Base-by-base conservation (phyloP, 2,113 vertebrate genomes). In the Amphiprion ocellaris region DNA sequence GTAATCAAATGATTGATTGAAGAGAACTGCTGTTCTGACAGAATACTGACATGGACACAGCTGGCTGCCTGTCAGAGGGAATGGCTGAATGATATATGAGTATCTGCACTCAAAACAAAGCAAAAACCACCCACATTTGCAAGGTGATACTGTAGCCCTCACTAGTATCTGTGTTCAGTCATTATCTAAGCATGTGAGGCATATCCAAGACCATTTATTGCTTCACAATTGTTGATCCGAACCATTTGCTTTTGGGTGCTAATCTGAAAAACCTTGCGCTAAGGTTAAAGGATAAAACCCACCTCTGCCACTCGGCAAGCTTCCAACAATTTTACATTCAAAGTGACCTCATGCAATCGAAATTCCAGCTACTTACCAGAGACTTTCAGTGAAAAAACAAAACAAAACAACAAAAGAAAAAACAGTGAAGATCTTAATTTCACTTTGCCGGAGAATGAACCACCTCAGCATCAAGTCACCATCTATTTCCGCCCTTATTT, bases 1-100 rank as follows among this genome's bases (percentile, higher is more conserved):
- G 69, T 91, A 92, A 93, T 91, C 59, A 88, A 85, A 89, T 93
- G 90, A 93, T 90, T 92, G 92, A 94, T 93, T 78, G 90, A 86
- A 74, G 85, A 81, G 87, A 37, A 72, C 14, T 62, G 85, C 58
- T 37, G 67, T 70, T 84, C 84, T 91, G 92, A 93, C 92, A 90
- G 89, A 77, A 62, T 19, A 82, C 83, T 92, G 90, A 90, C 86
- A 73, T 10, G 65, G 89, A 90, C 91, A 72, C 93, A 92, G 91
- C 90, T 89, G 93, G 85, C 86, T 88, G 87, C 81, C 79, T 90
- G 84, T 90, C 88, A 87, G 69, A 54, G 63, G 56, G 71, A 73
- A 85, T 44, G 76, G 68, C 70, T 82, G 77, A 82, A 89, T 92
- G 89, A 93, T 92, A 49, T 79, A 89, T 64, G 80, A 84, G 77